Conservation (phyloP, 2,113 vertebrate genomes). For the Pogonocichla stellata region DNA sequence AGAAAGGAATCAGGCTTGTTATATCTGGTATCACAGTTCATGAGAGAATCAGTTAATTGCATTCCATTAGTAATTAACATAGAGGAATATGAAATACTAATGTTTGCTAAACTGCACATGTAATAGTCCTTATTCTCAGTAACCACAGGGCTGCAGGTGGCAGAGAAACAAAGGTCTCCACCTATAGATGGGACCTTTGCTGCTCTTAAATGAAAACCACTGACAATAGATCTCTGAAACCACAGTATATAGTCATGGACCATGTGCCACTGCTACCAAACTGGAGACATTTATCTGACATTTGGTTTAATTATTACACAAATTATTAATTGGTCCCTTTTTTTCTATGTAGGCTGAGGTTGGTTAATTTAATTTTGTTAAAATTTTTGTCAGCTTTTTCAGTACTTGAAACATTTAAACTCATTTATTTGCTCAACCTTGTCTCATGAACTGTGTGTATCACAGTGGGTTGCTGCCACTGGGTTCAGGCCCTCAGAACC, state of each 20-base stretch:
- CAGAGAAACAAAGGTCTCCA: background rate
- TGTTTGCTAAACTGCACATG: slow-evolving; percentile 36
- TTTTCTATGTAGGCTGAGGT: background rate
- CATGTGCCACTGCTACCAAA: background rate
- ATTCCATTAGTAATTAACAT: slow-evolving; percentile 36
- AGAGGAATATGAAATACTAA: slow-evolving; percentile 39
- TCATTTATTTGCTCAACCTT: background rate
- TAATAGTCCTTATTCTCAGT: background rate
- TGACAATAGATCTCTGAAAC: background rate
- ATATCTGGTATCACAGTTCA: slow-evolving; percentile 28
- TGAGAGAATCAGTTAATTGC: slow-evolving; percentile 40
- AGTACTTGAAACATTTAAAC: background rate
- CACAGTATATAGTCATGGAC: fast-evolving
- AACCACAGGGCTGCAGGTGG: background rate
- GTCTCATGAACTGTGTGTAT: background rate
- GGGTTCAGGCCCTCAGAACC: background rate
- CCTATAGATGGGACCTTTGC: background rate
- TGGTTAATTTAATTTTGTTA: background rate
- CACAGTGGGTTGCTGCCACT: background rate
- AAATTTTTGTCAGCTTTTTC: background rate
- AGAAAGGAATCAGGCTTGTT: slow-evolving; percentile 35
- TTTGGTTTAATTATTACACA: background rate
- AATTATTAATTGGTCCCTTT: background rate
- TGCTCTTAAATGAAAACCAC: background rate
- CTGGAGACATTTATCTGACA: background rate